These are phyloP conservation scores for Steromphala cineraria DNA, from an alignment of 2,888 invertebrate genomes.

Conservation along the genomic window DNA sequence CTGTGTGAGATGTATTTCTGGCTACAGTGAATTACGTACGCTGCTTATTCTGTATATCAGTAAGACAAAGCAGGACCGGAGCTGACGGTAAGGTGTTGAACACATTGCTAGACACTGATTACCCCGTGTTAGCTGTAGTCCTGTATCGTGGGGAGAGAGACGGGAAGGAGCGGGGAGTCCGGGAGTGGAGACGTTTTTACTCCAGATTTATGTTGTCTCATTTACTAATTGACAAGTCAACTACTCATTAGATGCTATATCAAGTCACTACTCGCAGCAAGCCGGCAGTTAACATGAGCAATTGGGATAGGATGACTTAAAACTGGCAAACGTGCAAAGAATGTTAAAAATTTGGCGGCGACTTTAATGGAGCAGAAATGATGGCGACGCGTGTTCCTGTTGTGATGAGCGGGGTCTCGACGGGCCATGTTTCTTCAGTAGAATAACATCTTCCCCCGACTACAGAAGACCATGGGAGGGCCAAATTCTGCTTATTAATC, in stretches of 20 bases:
- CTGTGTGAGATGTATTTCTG: no score
- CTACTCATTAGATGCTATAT: background rate
- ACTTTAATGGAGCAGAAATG: slow-evolving; percentile 1
- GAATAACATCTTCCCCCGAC: background rate
- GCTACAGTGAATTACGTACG: no score
- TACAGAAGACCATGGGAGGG: background rate
- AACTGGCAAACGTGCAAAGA: background rate
- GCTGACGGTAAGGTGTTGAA: no score
- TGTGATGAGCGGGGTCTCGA: background rate
- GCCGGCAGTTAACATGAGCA: background rate
- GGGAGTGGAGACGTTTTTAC: no score
- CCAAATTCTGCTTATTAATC: background rate
- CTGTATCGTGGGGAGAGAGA: background rate
- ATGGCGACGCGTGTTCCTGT: background rate
- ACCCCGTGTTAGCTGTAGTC: no score
- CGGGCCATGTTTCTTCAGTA: background rate
- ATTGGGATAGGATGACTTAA: background rate
- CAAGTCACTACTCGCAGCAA: background rate
- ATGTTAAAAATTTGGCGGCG: background rate
- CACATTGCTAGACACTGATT: no score
- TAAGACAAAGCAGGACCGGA: no score
- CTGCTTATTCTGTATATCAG: no score
- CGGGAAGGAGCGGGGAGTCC: no score
- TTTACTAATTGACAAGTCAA: background rate
- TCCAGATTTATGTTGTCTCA: background rate